These are phyloP conservation scores for Acanthosepion lycidas DNA, from an alignment of 2,888 invertebrate genomes.

Conservation along the genomic window DNA sequence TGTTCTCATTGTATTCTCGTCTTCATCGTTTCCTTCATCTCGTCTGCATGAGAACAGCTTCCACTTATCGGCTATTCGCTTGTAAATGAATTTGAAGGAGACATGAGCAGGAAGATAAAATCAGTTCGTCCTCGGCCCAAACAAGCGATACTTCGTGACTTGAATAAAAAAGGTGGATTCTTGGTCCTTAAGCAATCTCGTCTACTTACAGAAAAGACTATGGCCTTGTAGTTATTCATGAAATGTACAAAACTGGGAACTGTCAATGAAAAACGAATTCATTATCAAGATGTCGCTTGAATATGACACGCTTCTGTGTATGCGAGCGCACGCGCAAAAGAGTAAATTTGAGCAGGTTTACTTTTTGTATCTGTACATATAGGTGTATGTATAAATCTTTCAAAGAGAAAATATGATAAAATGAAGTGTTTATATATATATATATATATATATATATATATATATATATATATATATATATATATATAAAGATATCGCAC, in stretches of 20 bases:
- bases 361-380: background rate
- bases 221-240: background rate
- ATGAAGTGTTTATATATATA: background rate
- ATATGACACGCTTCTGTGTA: background rate
- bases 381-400: too few relatives aligned
- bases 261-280: background rate
- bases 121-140: background rate
- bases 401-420: background rate
- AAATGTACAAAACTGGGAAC: background rate
- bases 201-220: background rate
- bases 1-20: background rate
- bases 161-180: background rate
- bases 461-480: background rate
- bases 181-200: background rate
- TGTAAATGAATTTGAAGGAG: background rate
- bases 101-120: background rate
- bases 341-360: background rate
- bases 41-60: constrained; percentile 33
- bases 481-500: background rate
- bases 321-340: too few relatives aligned
- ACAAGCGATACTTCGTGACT: background rate
- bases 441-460: background rate
- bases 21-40: background rate
- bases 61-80: background rate
- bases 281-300: background rate